A percentile compares a stretch with the other conserved stretches of the same genome.
Conservation (phyloP, 2,797 vertebrate species). For the Paedocypris micromegethes region DNA sequence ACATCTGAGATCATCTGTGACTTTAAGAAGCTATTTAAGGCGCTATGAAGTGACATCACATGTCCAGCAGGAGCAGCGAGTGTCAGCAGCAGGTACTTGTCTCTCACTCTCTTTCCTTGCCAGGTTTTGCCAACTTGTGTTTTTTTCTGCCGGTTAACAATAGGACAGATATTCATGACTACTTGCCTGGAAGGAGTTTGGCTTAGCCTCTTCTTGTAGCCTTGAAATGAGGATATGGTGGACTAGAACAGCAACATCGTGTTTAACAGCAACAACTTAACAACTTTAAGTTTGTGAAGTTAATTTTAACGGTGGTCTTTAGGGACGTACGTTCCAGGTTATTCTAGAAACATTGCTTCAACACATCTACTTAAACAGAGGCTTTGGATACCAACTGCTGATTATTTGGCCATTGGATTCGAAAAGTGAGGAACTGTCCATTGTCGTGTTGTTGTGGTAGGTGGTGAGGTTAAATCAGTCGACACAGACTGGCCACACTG, state of each 20-base stretch:
- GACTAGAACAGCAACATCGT: too few species aligned
- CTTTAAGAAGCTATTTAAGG: conserved; percentile 24
- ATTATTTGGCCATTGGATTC: conserved; percentile 53
- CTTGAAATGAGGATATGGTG: too few species aligned
- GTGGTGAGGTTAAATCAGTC: conserved; percentile 50
- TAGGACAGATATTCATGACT: conserved; percentile 54
- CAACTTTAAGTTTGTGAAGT: too few species aligned
- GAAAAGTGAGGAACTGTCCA: conserved; percentile 51
- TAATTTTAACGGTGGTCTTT: too few species aligned
- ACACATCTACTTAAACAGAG: conserved; percentile 49
- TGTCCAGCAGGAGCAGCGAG: conserved; percentile 31
- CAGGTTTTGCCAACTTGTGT: conserved; percentile 48
- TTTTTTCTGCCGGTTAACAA: conserved; percentile 54
- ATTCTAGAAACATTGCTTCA: too few species aligned
- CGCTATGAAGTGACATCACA: conserved; percentile 57
- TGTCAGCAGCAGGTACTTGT: conserved; percentile 30
- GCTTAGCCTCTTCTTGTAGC: too few species aligned
- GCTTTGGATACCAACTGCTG: conserved; percentile 53
- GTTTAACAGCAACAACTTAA: too few species aligned
- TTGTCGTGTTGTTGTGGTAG: conserved; percentile 61
- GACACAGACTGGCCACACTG: conserved; percentile 30
- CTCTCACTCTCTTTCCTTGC: conserved; percentile 30
- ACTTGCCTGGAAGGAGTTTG: too few species aligned
- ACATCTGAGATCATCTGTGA: conserved; percentile 49
- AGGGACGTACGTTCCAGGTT: too few species aligned